A percentile compares a stretch with the other conserved stretches of the same genome.
Conservation (phyloP, 2,797 vertebrate species). For the Heterohyrax brucei region DNA sequence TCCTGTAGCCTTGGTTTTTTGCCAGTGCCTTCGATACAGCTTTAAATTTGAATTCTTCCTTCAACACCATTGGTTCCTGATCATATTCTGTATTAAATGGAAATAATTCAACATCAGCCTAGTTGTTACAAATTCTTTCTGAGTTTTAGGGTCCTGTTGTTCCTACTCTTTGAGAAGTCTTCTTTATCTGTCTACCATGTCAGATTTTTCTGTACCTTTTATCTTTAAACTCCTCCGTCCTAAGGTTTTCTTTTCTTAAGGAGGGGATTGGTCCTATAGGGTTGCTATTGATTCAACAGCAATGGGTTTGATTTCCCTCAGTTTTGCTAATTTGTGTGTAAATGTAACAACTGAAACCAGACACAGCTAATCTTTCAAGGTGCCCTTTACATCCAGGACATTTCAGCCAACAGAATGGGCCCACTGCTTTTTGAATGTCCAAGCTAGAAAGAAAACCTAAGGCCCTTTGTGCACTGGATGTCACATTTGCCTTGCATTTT, state of each 20-base stretch:
- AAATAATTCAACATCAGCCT: not conserved
- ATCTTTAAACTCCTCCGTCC: not conserved
- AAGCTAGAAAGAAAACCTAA: not conserved
- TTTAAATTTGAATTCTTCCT: no score
- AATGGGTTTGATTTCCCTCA: no score
- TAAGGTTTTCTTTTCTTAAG: no score
- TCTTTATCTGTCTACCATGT: not conserved
- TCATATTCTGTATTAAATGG: not conserved
- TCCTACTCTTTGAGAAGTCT: not conserved
- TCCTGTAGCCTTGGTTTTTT: no score
- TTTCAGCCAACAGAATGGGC: not conserved
- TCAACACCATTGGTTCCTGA: no score
- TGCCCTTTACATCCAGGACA: not conserved
- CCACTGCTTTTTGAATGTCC: not conserved
- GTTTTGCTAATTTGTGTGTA: not conserved
- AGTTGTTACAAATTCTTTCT: not conserved
- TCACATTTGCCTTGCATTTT: not conserved
- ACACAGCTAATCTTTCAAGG: not conserved
- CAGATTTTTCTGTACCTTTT: not conserved
- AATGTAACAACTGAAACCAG: not conserved
- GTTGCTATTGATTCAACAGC: no score
- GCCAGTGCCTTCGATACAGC: no score
- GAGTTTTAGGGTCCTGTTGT: not conserved
- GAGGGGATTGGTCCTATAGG: no score
- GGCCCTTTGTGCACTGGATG: no score